phyloP scores from a whole-genome alignment of 2,888 invertebrate species.

The Gandaritis pyraliata region DNA sequence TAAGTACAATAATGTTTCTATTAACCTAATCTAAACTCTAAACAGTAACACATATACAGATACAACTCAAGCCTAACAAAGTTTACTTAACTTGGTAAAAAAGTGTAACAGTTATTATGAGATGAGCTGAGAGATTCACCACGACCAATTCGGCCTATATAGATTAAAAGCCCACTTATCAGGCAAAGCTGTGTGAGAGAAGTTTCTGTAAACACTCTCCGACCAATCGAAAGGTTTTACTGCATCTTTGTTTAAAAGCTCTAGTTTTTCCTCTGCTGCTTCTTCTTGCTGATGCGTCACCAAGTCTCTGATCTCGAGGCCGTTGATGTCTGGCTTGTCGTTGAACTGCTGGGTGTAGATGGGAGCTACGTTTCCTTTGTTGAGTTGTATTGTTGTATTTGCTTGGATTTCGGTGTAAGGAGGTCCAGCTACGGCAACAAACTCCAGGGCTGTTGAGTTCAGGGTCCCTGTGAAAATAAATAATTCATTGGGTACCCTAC shows the following conservation, averaged over 20 bases:
- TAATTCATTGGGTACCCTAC: no score
- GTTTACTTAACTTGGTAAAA: conserved; percentile 12
- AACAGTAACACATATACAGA: conserved; percentile 10
- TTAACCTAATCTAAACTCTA: conserved; percentile 4
- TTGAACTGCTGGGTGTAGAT: conserved; percentile 75
- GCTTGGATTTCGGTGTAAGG: conserved; percentile 62
- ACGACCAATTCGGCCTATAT: conserved; percentile 84
- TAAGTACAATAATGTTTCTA: background rate
- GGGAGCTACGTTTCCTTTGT: conserved; percentile 73
- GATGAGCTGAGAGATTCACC: conserved; percentile 71
- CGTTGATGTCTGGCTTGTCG: conserved; percentile 66
- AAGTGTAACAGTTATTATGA: background rate
- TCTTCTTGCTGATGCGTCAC: conserved; percentile 70
- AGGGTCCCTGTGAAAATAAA: conserved; percentile 43
- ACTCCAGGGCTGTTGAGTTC: conserved; percentile 53
- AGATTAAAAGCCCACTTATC: conserved; percentile 89
- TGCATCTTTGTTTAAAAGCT: conserved; percentile 63
- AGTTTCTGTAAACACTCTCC: conserved; percentile 84
- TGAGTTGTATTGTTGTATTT: conserved; percentile 55
- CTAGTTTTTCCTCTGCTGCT: conserved; percentile 65
- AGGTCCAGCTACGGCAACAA: conserved; percentile 72
- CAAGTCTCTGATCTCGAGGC: conserved; percentile 68
- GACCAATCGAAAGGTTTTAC: conserved; percentile 90
- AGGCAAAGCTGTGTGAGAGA: conserved; percentile 89
- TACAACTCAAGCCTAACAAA: conserved; percentile 19